Evolutionary conservation across 92 coral and sea anemone genomes (phyloP), one percentile per base, ranked within the genome.

Genomic region (Zoanthus sansibaricus): DNA sequence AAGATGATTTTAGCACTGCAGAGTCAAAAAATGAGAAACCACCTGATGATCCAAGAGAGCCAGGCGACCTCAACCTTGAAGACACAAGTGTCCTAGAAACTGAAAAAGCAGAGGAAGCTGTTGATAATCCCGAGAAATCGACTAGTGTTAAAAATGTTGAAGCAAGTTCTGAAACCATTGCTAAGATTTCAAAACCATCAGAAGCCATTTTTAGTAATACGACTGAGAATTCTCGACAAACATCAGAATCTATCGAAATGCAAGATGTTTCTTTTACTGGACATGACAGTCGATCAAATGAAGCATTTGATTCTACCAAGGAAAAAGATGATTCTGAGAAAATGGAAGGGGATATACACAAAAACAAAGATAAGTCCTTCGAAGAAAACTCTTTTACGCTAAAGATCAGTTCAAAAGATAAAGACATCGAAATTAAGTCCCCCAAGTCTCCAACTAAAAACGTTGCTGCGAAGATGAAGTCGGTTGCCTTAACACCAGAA

Each of bases 401-500:
- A 18, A 79, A n/a, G 44, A 15, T 47, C 30, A 18, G 68, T 54
- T 21, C 51, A 3, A n/a, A 8, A 54, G 42, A 54, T n/a, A 52
- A 30, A 6, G 44, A 64, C 9, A 69, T 58, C 18, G 79, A 62
- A 13, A 31, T 88, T 54, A 74, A 82, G 61, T 30, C 59, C 20
- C 16, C 45, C 13, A 80, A 80, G 73, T 18, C 85, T 45, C 74
- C 85, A 66, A 47, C 74, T 21, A 74, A 80, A 80, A 61, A 31
- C 58, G 76, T 52, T 56, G 44, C 48, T 49, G 25, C 76, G 31
- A 47, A 47, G 73, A 37, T 54, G 83, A 74, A 68, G 55, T 51
- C 58, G 44, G 45, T 72, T 45, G 87, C 95, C 72, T 77, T 93
- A 92, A 96, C 91, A 61, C 88, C 87, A 15, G 92, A 87, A 64